Percentiles rank a stretch among this genome's conserved stretches.
Conservation (phyloP, 2,888 invertebrate genomes). For the Calliopum simillimum region DNA sequence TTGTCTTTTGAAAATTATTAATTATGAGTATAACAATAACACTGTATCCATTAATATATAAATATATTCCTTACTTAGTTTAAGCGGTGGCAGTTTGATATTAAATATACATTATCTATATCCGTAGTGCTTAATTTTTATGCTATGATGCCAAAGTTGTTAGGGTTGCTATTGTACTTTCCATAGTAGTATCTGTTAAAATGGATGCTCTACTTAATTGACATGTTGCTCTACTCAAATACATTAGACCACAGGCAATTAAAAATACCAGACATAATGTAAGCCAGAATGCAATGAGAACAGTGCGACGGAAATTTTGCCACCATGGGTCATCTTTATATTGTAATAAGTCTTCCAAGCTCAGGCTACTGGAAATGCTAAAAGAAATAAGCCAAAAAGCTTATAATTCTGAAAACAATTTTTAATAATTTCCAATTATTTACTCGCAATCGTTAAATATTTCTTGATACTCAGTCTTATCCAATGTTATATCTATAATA, state of each 20-base stretch:
- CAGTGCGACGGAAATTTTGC: slow-evolving; percentile 68
- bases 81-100: too few species aligned
- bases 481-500: slow-evolving; percentile 54
- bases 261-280: slow-evolving; percentile 68
- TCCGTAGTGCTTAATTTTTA: too few species aligned
- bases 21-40: too few species aligned
- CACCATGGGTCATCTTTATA: slow-evolving; percentile 68
- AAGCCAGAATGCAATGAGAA: slow-evolving; percentile 70
- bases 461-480: slow-evolving; percentile 54
- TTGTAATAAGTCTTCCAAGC: slow-evolving; percentile 69
- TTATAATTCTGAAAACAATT: not conserved
- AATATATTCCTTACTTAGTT: too few species aligned
- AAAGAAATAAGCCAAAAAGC: slow-evolving; percentile 20
- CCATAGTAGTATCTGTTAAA: not conserved
- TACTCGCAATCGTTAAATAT: slow-evolving; percentile 57
- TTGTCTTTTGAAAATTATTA: too few species aligned
- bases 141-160: too few species aligned
- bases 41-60: too few species aligned
- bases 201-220: not conserved
- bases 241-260: slow-evolving; percentile 66
- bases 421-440: slow-evolving; percentile 47
- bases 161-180: not conserved
- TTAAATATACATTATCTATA: too few species aligned
- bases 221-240: slow-evolving; percentile 44
- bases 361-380: slow-evolving; percentile 62